Evolutionary conservation across 2,888 invertebrate genomes (phyloP), one percentile per base, ranked within the genome.

Genomic region (Chironomus riparius): DNA sequence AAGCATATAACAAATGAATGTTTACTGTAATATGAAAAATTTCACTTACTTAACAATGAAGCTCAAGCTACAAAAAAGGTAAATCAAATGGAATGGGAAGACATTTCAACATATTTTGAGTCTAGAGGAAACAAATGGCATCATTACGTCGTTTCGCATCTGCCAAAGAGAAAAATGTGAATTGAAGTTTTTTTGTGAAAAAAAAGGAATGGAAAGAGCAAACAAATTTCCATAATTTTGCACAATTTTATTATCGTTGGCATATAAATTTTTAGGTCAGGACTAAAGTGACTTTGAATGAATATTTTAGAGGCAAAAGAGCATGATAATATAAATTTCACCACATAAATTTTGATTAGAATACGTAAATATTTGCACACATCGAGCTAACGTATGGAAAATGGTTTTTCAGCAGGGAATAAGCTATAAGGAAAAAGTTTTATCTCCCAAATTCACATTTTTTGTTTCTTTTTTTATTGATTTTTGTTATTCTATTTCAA

Each of bases 171-270:
- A 47, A 47, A 22, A 65, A 65, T 22, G 13, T 21, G 65, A 70
- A 47, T 22, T 28, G 47, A 47, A 47, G 47, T 47, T n/a, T n/a
- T n/a, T n/a, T 15, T 47, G 48, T 10, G 4, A 21, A 6, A 47
- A 70, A 70, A 65, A 65, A 18, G 47, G 38, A 28, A 69, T 7
- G 28, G 38, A 21, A 47, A 47, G 18, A 47, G 47, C 47, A 70
- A 47, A 47, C 18, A 47, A 70, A 70, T 70, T 70, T 70, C 70
- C 70, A 70, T 70, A 70, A 70, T 70, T 47, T 69, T 28, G 24
- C 22, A 69, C 68, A 69, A 56, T 56, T 56, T 56, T 56, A 56
- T 56, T 56, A 56, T 56, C 56, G 56, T 56, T 56, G 56, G 15
- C 56, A 7, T 56, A 56, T 18, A 56, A 56, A 18, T 56, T 56